Percentiles rank a stretch among this genome's conserved stretches.
These are phyloP conservation scores for Hirtodrosophila duncani DNA, from an alignment of 2,888 invertebrate species.

Conservation along the genomic window DNA sequence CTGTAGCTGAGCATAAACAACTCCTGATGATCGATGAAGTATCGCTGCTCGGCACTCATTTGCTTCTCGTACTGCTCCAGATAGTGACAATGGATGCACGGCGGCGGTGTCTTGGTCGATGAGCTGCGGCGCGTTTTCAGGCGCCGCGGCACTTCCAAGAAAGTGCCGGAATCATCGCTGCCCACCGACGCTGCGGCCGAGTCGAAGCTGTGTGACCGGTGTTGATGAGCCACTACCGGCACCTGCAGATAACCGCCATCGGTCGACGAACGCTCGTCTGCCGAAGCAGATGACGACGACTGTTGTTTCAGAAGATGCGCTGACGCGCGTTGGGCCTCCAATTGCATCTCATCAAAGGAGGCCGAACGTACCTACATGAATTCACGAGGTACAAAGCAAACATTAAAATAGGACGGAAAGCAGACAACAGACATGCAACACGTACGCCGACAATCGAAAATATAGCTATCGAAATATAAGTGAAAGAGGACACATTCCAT, in stretches of 20 bases:
- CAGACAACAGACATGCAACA: too few relatives aligned
- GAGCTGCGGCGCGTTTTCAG: constrained; percentile 83
- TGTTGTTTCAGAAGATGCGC: constrained; percentile 73
- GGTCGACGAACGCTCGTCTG: constrained; percentile 77
- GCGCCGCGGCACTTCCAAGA: constrained; percentile 82
- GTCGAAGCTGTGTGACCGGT: constrained; percentile 89
- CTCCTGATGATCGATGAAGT: constrained; percentile 75
- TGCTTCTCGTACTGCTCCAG: constrained; percentile 85
- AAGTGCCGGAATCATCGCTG: constrained; percentile 82
- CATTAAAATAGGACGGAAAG: not conserved
- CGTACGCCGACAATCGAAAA: too few relatives aligned
- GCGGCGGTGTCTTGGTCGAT: constrained; percentile 83
- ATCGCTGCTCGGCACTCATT: constrained; percentile 77
- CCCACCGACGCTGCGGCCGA: constrained; percentile 83
- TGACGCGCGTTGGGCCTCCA: constrained; percentile 83
- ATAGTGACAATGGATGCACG: constrained; percentile 88
- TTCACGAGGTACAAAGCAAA: constrained; percentile 10
- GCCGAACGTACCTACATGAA: constrained; percentile 86
- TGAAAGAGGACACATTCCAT: too few relatives aligned
- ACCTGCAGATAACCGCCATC: constrained; percentile 81
- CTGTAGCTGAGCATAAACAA: constrained; percentile 79
- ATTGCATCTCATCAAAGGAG: constrained; percentile 92
- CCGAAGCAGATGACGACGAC: constrained; percentile 73
- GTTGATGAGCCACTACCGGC: constrained; percentile 82
- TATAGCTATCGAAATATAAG: too few relatives aligned